Evolutionary conservation across 2,888 invertebrate species (phyloP).

Genomic region (Tinea semifulvella): DNA sequence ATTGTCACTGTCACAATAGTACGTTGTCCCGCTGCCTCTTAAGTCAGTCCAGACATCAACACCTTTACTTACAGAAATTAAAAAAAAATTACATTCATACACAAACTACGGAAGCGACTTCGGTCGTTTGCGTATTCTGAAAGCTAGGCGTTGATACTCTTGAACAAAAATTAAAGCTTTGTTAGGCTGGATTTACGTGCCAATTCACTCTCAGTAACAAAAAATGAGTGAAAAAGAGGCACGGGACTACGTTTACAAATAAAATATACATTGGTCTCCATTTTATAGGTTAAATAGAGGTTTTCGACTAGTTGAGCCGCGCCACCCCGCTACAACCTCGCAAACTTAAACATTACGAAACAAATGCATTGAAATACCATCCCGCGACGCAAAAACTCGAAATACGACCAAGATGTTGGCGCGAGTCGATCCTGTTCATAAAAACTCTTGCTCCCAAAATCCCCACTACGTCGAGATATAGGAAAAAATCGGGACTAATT

Average conservation of each 20-base stretch:
- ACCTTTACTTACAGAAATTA: too few species aligned
- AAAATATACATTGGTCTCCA: conserved; percentile 59
- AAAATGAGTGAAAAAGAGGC: conserved; percentile 22
- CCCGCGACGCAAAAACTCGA: conserved; percentile 21
- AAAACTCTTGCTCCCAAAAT: too few species aligned
- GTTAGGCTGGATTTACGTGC: conserved; percentile 1
- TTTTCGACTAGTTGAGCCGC: conserved; percentile 43
- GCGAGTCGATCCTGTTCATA: background rate
- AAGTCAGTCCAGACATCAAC: too few species aligned
- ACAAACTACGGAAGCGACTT: too few species aligned
- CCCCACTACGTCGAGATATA: too few species aligned
- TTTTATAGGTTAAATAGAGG: conserved; percentile 45
- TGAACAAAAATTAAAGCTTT: conserved; percentile 53
- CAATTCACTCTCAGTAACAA: conserved; percentile 2
- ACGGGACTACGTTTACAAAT: conserved; percentile 35
- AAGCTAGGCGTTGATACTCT: too few species aligned
- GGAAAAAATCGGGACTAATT: too few species aligned
- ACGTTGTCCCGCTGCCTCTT: too few species aligned
- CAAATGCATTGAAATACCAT: conserved; percentile 38
- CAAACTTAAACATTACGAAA: conserved; percentile 36
- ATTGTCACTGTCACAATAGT: too few species aligned
- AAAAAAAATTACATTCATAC: too few species aligned
- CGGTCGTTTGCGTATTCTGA: too few species aligned
- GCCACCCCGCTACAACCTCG: conserved; percentile 30
- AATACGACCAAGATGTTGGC: background rate